Evolutionary conservation across 92 coral and sea anemone species (phyloP), one percentile per base, ranked within the genome.

Genomic region (Zoanthus solanderi): DNA sequence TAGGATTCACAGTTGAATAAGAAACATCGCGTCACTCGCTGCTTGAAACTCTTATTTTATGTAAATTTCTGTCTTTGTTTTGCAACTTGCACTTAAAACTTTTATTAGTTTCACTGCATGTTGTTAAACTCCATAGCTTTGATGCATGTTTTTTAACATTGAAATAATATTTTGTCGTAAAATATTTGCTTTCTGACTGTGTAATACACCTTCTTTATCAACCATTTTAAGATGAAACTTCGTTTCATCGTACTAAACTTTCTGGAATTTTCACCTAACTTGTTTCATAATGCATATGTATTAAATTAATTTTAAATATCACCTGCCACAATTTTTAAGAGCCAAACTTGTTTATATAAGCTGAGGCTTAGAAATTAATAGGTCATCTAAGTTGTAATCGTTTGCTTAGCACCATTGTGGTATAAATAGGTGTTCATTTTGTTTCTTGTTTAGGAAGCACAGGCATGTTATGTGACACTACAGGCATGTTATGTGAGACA

Each of bases 71-170:
- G 68, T 77, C 46, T 53, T 76, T 30, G 46, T 29, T 53, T 9
- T 12, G 61, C 63, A 54, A 30, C 30, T 29, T n/a, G 28, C 6
- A 77, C 31, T 44, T 56, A 5, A 77, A 77, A 53, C 13, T 29
- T 77, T 77, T 54, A 77, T 77, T 77, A 77, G 18, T 6, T 30
- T 77, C 67, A 2, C 82, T 12, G 68, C 82, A 53, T 67, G 82
- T 29, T 12, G 65, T 66, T 54, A 53, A 53, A 77, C 0, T 77
- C 42, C 75, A 32, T 30, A 69, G 15, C 46, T 69, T 69, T 29
- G 7, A 34, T 44, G 17, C 31, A 69, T 9, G n/a, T 34, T 2
- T 69, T 69, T 69, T 29, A 3, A 69, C 1, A 34, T 69, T 9
- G 2, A 69, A 12, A 30, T 16, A 31, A 23, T 16, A 31, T 11